A percentile compares a stretch with the other conserved stretches of the same genome.
Evolutionary conservation across 2,888 invertebrate genomes (phyloP).

Genomic region (Epinotia demarniana): DNA sequence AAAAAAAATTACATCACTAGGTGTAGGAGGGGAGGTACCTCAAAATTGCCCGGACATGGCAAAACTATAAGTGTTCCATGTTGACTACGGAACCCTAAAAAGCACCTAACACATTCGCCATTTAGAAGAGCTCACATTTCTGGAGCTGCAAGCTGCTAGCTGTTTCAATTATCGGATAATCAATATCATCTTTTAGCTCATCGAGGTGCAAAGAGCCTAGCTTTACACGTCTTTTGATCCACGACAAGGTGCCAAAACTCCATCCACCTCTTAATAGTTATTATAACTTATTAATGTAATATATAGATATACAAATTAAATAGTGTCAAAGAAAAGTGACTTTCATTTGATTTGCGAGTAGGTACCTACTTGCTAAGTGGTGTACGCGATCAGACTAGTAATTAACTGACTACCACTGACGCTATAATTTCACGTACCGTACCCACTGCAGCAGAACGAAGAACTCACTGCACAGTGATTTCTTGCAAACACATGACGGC

Average conservation of each 20-base stretch:
- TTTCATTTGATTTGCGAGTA: conserved; percentile 48
- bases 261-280: not conserved
- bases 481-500: conserved; percentile 9
- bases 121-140: not conserved
- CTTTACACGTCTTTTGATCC: too few species aligned
- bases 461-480: conserved; percentile 62
- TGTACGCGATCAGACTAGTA: conserved; percentile 49
- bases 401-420: conserved; percentile 53
- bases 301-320: not conserved
- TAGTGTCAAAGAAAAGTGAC: conserved; percentile 45
- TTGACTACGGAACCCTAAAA: too few species aligned
- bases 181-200: not conserved
- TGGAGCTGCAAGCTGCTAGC: not conserved
- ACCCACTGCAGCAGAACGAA: conserved; percentile 77
- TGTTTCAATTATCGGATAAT: not conserved
- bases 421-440: conserved; percentile 74
- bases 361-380: conserved; percentile 42
- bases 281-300: not conserved
- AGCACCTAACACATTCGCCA: conserved; percentile 8
- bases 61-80: too few species aligned
- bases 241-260: not conserved
- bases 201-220: too few species aligned
- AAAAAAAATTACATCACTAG: too few species aligned
- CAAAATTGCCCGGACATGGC: too few species aligned
- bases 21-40: too few species aligned